Evolutionary conservation across 2,113 vertebrate species (phyloP).

Genomic region (Rhagologus leucostigma): DNA sequence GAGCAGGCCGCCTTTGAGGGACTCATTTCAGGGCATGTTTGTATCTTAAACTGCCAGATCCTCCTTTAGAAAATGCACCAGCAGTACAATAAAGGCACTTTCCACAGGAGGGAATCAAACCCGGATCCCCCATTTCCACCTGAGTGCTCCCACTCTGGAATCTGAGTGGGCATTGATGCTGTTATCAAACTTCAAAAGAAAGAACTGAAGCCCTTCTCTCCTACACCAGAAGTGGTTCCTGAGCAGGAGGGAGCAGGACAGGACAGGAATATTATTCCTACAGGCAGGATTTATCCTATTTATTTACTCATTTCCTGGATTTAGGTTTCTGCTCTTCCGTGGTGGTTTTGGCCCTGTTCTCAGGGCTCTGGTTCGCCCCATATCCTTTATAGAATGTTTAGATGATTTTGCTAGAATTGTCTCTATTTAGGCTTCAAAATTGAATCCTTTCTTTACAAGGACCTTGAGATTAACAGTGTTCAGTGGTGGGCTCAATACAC

Average conservation of each 20-base stretch:
- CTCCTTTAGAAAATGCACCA: background rate
- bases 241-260: background rate
- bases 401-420: background rate
- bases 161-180: background rate
- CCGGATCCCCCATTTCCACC: background rate
- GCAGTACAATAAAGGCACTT: background rate
- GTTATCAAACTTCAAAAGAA: background rate
- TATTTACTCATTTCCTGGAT: background rate
- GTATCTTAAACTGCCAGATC: rapidly evolving
- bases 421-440: background rate
- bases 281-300: background rate
- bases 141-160: background rate
- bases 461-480: background rate
- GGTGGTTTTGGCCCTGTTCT: background rate
- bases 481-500: background rate
- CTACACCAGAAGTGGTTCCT: background rate
- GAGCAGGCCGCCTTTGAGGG: background rate
- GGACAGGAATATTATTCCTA: background rate
- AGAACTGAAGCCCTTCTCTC: background rate
- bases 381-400: background rate
- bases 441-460: background rate
- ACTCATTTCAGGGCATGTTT: background rate
- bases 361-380: background rate
- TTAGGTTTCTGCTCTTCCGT: background rate
- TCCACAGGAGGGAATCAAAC: background rate